Evolutionary conservation across 2,113 vertebrate species (phyloP), one percentile per base, ranked within the genome.

Genomic region (Hemibagrus wyckioides): DNA sequence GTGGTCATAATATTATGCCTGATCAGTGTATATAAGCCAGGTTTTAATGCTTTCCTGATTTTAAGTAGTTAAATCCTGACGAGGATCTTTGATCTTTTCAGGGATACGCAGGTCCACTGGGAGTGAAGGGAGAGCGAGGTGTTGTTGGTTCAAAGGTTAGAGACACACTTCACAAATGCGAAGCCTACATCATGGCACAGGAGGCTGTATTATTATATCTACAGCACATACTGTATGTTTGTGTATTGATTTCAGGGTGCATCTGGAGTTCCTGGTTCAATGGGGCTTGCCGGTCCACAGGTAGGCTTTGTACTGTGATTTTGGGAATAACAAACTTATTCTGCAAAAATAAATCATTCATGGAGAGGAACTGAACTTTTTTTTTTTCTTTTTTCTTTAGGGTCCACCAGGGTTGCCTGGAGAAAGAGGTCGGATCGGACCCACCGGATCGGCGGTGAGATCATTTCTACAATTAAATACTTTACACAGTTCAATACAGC

Each of bases 401-500:
- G 98, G 98, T 4, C 96, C 97, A 0, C 93, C 95, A 11, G 98
- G 98, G 71, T 95, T 97, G 95, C 95, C 96, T 48, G 98, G 98
- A 89, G 98, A 99, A 85, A 95, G 98, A 93, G 98, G 98, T 52
- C 89, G 98, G 81, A 90, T 93, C 6, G 98, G 98, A n/a, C 93
- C 96, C 13, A 94, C 94, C 9, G 98, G 98, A 30, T 89, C 95
- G 33, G 93, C 96, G 91, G 98, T 99, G 95, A 95, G 96, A 91
- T 44, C 50, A 88, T 48, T 44, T 44, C 17, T 65, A 52, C 30
- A 11, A 17, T 57, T 30, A 52, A 19, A 52, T 33, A 52, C 54
- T 76, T 28, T 25, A 25, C 6, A 41, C 69, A 73, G 2, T 39
- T 41, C 36, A 21, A 3, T 48, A 28, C 11, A 48, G 41, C 23